Percentiles rank a stretch among this genome's conserved stretches.
phyloP scores from a whole-genome alignment of 92 coral and sea anemone species.

The Chrysogorgia sp. region DNA sequence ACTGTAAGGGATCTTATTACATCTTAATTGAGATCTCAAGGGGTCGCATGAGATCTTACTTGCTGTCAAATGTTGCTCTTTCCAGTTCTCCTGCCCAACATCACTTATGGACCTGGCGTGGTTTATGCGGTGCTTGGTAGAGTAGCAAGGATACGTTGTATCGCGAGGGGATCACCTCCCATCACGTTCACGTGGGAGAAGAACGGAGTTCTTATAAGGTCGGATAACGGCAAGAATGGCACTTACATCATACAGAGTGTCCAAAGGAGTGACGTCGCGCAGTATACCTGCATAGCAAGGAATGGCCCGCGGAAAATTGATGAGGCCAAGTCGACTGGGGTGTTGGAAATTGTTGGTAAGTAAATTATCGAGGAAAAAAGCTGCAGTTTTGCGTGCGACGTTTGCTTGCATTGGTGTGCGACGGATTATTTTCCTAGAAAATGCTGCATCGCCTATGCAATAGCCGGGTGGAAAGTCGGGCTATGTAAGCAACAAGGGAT shows the following conservation, averaged over 20 bases:
- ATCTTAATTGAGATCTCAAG: too few species aligned
- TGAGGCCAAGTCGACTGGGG: slow-evolving; percentile 12
- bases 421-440: too few species aligned
- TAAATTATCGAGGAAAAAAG: too few species aligned
- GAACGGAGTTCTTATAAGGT: background rate
- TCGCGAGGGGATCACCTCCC: slow-evolving; percentile 41
- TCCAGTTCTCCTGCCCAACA: slow-evolving; percentile 18
- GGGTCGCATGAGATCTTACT: too few species aligned
- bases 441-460: too few species aligned
- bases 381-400: too few species aligned
- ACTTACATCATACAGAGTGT: slow-evolving; percentile 13
- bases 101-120: slow-evolving; percentile 24
- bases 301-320: slow-evolving; percentile 13
- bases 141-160: slow-evolving; percentile 11
- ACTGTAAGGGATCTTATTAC: too few species aligned
- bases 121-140: slow-evolving; percentile 24
- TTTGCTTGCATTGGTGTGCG: too few species aligned
- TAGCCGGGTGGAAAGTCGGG: too few species aligned
- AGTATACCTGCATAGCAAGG: slow-evolving; percentile 34
- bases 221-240: slow-evolving; percentile 39
- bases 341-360: slow-evolving; percentile 39
- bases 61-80: background rate
- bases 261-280: slow-evolving; percentile 19
- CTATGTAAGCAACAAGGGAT: too few species aligned
- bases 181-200: slow-evolving; percentile 42